Evolutionary conservation across 2,888 invertebrate genomes (phyloP).

Genomic region (Lasioglossum figueresi): DNA sequence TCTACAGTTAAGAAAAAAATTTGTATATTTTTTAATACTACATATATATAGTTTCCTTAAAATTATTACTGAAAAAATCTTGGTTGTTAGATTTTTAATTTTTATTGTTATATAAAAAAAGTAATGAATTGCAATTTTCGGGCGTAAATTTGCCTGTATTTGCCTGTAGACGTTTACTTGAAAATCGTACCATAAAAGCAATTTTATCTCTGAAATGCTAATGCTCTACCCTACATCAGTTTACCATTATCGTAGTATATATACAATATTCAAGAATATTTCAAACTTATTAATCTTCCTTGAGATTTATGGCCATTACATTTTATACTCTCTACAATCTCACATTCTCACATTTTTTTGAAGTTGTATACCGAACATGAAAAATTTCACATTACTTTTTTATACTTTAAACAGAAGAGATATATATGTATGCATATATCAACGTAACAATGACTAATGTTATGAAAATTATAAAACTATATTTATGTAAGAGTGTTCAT

Average conservation of each 20-base stretch:
- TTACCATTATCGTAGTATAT: neutral
- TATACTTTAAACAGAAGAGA: conserved; percentile 1
- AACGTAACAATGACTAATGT: conserved; percentile 16
- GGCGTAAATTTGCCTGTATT: neutral
- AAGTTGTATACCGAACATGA: conserved; percentile 11
- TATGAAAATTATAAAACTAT: conserved; percentile 33
- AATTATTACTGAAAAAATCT: conserved; percentile 25
- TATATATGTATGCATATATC: neutral
- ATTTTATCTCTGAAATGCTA: neutral
- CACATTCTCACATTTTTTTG: conserved; percentile 17
- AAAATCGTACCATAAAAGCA: neutral
- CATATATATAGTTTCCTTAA: neutral
- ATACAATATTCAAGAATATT: neutral
- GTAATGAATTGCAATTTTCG: neutral
- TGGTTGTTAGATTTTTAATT: neutral
- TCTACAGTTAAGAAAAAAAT: conserved; percentile 29
- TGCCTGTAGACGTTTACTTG: neutral
- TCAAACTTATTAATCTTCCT: neutral
- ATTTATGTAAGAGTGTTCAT: conserved; percentile 43
- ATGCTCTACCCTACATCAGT: neutral
- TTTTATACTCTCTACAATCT: conserved; percentile 13
- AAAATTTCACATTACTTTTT: conserved; percentile 26
- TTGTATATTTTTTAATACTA: conserved; percentile 34
- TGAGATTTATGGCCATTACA: neutral
- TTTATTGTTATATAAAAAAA: neutral